phyloP scores from a whole-genome alignment of 2,113 vertebrate genomes.

The Actenoides lindsayi region DNA sequence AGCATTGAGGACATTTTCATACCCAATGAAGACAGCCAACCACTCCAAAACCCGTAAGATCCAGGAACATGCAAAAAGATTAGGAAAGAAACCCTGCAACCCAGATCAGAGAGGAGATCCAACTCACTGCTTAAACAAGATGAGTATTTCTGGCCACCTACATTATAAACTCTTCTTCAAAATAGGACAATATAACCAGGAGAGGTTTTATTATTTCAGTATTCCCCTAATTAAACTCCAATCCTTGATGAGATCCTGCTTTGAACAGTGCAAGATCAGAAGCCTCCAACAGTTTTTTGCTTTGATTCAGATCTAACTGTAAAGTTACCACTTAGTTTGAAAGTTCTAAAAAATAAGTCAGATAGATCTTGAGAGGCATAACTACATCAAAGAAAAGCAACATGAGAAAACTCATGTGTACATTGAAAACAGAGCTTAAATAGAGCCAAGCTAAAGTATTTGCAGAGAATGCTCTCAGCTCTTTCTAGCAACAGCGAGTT shows the following conservation, averaged over 20 bases:
- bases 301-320: neutral
- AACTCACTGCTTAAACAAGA: neutral
- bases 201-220: neutral
- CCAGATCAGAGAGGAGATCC: neutral
- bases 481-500: neutral
- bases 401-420: neutral
- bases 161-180: neutral
- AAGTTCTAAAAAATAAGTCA: neutral
- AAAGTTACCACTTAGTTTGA: neutral
- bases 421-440: constrained; percentile 20
- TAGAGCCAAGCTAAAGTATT: neutral
- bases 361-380: neutral
- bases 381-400: constrained; percentile 24
- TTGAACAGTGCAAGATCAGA: neutral
- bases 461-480: neutral
- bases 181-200: rapidly evolving
- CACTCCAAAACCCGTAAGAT: neutral
- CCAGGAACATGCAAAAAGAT: neutral
- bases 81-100: neutral
- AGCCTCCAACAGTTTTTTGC: neutral
- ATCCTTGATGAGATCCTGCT: neutral
- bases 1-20: neutral
- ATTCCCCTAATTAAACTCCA: neutral
- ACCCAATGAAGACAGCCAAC: neutral
- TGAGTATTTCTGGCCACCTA: neutral